Percentiles rank a stretch among this genome's conserved stretches.
These are phyloP conservation scores for Cladorhizidae sp. DNA, from an alignment of 37 sponge, comb jelly and placozoan species.

Conservation along the genomic window DNA sequence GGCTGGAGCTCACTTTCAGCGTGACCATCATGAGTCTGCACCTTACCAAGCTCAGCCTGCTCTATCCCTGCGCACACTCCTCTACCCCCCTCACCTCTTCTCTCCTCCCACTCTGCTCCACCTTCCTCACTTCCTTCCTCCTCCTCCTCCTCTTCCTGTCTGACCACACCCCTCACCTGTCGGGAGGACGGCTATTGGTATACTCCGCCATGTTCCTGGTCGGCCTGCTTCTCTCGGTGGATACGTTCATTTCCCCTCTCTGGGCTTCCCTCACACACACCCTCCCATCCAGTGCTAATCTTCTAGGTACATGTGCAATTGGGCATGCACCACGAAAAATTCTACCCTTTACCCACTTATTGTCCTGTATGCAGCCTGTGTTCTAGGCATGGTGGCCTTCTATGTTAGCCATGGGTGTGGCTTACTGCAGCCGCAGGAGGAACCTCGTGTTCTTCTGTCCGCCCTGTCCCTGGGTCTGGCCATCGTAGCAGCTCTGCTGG, in stretches of 20 bases:
- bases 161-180: constrained; percentile 18
- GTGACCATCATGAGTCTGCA: constrained; percentile 42
- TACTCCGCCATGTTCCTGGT: constrained; percentile 32
- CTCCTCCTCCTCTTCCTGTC: constrained; percentile 26
- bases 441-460: background rate
- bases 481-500: constrained; percentile 44
- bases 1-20: background rate
- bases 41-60: constrained; percentile 63
- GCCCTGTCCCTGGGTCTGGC: constrained; percentile 41
- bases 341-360: too few species aligned
- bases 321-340: too few species aligned
- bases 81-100: constrained; percentile 26
- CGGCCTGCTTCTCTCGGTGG: constrained; percentile 57
- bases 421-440: background rate
- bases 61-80: constrained; percentile 38
- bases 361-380: constrained; percentile 22
- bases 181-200: constrained; percentile 28
- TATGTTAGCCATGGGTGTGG: constrained; percentile 26
- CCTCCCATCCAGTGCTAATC: constrained; percentile 37
- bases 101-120: constrained; percentile 33
- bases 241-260: constrained; percentile 48
- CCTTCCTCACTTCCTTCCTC: constrained; percentile 31
- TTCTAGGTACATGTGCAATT: constrained; percentile 19
- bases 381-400: constrained; percentile 6
- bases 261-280: constrained; percentile 53